phyloP scores from a whole-genome alignment of 2,797 vertebrate species.

The Ptychadena robeensis region DNA sequence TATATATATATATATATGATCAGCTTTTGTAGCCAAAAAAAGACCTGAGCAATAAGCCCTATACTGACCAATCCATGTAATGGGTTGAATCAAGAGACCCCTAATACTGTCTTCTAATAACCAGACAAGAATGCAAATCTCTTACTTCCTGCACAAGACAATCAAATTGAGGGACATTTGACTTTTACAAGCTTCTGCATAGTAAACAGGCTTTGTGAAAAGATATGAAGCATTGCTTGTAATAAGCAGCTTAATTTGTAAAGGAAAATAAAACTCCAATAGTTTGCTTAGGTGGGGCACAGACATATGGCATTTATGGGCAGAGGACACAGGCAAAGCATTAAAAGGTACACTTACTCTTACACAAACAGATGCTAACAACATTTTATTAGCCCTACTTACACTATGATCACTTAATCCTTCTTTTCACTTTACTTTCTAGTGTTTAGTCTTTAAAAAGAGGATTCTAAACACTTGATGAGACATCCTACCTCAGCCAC shows the following conservation, averaged over 20 bases:
- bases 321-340: conserved; percentile 34
- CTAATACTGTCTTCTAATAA: conserved; percentile 29
- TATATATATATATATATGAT: too few relatives aligned
- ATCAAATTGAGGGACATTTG: conserved; percentile 41
- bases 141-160: conserved; percentile 45
- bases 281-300: conserved; percentile 44
- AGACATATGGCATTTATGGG: conserved; percentile 49
- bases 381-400: conserved; percentile 49
- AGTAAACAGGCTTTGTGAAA: conserved; percentile 29
- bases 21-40: conserved; percentile 8
- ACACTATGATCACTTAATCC: conserved; percentile 53
- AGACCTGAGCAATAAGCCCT: conserved; percentile 2
- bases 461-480: conserved; percentile 45
- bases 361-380: conserved; percentile 56
- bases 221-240: conserved; percentile 52
- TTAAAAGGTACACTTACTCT: conserved; percentile 50
- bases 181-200: conserved; percentile 50
- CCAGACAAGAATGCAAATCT: conserved; percentile 41
- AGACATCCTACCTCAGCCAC: conserved; percentile 21
- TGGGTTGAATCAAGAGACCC: neutral
- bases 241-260: conserved; percentile 50
- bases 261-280: conserved; percentile 31
- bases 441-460: conserved; percentile 31
- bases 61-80: neutral
- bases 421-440: conserved; percentile 50